Percentiles rank a stretch among this genome's conserved stretches.
These are phyloP conservation scores for Microcaecilia unicolor DNA, from an alignment of 2,797 vertebrate genomes.

Conservation along the genomic window DNA sequence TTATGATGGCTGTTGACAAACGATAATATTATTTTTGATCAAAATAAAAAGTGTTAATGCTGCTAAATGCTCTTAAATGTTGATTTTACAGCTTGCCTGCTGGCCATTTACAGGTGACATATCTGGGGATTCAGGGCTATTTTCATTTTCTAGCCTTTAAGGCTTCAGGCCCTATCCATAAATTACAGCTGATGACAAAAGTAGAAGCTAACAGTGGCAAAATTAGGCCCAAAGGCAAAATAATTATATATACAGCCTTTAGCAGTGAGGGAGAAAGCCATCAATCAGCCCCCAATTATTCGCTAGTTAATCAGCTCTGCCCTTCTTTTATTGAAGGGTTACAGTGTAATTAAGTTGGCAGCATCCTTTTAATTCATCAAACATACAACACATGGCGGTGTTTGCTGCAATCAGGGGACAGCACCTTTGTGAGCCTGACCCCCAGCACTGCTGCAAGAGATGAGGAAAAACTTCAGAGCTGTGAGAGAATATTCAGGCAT, in stretches of 20 bases:
- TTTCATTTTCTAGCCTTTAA: constrained; percentile 48
- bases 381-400: constrained; percentile 68
- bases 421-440: constrained; percentile 63
- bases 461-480: constrained; percentile 33
- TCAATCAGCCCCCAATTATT: constrained; percentile 77
- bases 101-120: constrained; percentile 57
- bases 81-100: constrained; percentile 40
- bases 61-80: constrained; percentile 45
- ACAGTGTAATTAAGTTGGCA: constrained; percentile 83
- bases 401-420: constrained; percentile 56
- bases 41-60: constrained; percentile 41
- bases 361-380: constrained; percentile 83
- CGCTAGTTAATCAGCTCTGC: constrained; percentile 79
- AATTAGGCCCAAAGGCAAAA: constrained; percentile 76
- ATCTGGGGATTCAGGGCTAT: constrained; percentile 41
- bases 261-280: constrained; percentile 67
- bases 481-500: constrained; percentile 27
- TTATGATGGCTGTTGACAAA: constrained; percentile 47
- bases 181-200: constrained; percentile 70
- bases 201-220: constrained; percentile 65
- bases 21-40: constrained; percentile 42
- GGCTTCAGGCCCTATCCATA: constrained; percentile 55
- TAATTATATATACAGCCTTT: constrained; percentile 76
- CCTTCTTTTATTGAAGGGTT: constrained; percentile 81
- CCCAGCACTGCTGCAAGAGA: constrained; percentile 35